These are phyloP conservation scores for Agrotis exclamationis DNA, from an alignment of 2,888 invertebrate genomes.

Conservation along the genomic window DNA sequence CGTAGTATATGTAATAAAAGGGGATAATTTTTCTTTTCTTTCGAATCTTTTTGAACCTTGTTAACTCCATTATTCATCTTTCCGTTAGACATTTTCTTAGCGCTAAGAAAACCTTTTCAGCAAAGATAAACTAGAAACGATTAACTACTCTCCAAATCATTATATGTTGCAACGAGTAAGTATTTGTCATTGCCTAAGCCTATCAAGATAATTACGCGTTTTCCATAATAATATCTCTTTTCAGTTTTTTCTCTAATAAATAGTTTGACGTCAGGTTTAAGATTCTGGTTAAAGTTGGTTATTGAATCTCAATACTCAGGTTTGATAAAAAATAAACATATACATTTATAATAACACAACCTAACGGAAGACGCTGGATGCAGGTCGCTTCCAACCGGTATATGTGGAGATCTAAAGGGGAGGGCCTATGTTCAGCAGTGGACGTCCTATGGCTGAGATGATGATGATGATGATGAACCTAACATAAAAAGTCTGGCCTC, in stretches of 20 bases:
- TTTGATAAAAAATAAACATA: constrained; percentile 5
- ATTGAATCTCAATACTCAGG: constrained; percentile 4
- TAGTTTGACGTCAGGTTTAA: neutral
- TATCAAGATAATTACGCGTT: neutral
- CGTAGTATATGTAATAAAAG: constrained; percentile 62
- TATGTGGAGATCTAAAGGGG: too few species aligned
- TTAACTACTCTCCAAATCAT: neutral
- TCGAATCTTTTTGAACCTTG: neutral
- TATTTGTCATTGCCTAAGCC: neutral
- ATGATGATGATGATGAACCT: too few species aligned
- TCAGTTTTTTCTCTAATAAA: neutral
- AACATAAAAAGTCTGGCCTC: constrained; percentile 21
- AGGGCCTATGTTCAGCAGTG: too few species aligned
- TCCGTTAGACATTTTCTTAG: neutral
- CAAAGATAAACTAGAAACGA: neutral
- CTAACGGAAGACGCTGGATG: too few species aligned
- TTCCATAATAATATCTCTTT: constrained; percentile 1
- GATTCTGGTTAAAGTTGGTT: neutral
- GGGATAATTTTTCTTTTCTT: constrained; percentile 27
- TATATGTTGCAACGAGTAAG: too few species aligned
- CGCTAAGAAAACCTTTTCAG: neutral
- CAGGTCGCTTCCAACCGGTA: too few species aligned
- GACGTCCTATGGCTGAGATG: too few species aligned
- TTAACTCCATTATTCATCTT: neutral
- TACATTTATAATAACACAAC: constrained; percentile 16